Percentiles rank a stretch among this genome's conserved stretches.
Conservation (phyloP, 2,113 vertebrate species). For the Dromiciops gliroides region DNA sequence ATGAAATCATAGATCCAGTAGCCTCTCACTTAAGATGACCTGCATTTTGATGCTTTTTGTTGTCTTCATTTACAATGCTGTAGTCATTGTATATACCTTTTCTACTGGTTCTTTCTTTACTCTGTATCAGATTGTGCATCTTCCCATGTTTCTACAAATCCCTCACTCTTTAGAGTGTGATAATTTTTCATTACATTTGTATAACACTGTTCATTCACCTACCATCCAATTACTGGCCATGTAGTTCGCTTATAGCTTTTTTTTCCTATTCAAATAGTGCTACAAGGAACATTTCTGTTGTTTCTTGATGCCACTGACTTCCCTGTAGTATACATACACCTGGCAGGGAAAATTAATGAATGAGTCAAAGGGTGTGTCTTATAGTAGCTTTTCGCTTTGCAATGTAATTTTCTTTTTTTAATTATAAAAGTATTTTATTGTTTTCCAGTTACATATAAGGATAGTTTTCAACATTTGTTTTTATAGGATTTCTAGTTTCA, state of each 20-base stretch:
- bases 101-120: background rate
- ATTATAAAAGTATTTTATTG: too few species aligned
- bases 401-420: background rate
- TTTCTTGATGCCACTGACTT: background rate
- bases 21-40: background rate
- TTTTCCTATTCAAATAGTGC: background rate
- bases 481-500: too few species aligned
- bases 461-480: too few species aligned
- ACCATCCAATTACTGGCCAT: background rate
- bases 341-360: background rate
- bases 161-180: background rate
- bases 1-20: background rate
- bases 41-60: background rate
- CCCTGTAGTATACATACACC: background rate
- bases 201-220: too few species aligned
- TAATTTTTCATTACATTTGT: background rate
- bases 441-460: too few species aligned
- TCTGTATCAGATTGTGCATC: background rate
- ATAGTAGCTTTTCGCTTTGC: too few species aligned
- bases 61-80: background rate
- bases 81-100: background rate
- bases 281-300: background rate
- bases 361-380: background rate
- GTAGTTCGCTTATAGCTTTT: background rate
- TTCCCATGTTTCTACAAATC: background rate